Evolutionary conservation across 1,140 invertebrate species (phyloP), one percentile per base, ranked within the genome.

Genomic region (Formica selysi): DNA sequence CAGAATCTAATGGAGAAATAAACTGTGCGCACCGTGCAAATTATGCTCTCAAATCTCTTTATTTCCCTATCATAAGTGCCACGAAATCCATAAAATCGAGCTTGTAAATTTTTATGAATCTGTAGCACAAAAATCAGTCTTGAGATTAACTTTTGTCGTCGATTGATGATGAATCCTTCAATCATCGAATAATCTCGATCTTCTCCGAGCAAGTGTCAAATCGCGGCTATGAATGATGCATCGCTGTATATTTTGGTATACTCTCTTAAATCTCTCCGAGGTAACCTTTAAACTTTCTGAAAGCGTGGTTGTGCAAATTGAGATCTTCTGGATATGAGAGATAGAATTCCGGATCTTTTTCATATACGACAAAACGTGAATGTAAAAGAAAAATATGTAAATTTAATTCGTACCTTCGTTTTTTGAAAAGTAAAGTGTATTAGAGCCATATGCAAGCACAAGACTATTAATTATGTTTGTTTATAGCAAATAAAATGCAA

Each of bases 401-500:
- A 71, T 70, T 71, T 16, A 26, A 57, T 57, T 57, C 48, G 10
- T 44, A 68, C 6, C 22, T 57, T 44, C 19, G 22, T 13, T 61
- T 19, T 81, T 59, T 44, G 22, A 38, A 19, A n/a, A 26, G 67
- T 61, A 73, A 81, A 73, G 67, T 70, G 29, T 57, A 22, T 73
- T 81, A 44, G 19, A 70, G 16, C 38, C 22, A 16, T 38, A 54
- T 22, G 44, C 16, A 81, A 44, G 38, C 51, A n/a, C 38, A 10
- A 11, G 44, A 51, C 61, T 54, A 81, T 81, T 81, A 81, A 81
- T 81, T 71, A 73, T 59, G 67, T 81, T 61, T 59, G 38, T 19
- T 22, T 10, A 36, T 81, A 36, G 32, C 51, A 65, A 13, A 59
- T 71, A 70, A 70, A 67, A 26, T 29, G 22, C 78, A 57, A 80